These are phyloP conservation scores for Drosophila atripex DNA, from an alignment of 2,888 invertebrate species.

Conservation along the genomic window DNA sequence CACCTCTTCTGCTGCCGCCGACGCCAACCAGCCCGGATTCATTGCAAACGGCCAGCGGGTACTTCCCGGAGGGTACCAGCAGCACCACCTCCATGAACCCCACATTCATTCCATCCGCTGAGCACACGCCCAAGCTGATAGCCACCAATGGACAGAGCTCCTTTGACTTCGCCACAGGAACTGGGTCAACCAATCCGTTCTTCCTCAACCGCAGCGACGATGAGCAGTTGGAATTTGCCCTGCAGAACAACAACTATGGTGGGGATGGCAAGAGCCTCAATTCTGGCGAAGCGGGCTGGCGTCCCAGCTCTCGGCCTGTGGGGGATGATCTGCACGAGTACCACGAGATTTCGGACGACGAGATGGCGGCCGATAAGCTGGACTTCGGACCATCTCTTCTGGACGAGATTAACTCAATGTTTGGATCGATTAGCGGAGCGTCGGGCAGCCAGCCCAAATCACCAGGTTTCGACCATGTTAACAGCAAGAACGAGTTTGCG, in stretches of 20 bases:
- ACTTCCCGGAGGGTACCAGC: conserved; percentile 81
- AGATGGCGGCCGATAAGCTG: conserved; percentile 85
- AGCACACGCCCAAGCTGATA: conserved; percentile 83
- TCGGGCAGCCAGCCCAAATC: conserved; percentile 81
- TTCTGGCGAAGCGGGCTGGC: conserved; percentile 58
- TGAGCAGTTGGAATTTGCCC: conserved; percentile 69
- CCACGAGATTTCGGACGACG: conserved; percentile 93
- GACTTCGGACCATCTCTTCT: conserved; percentile 95
- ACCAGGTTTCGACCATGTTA: conserved; percentile 85
- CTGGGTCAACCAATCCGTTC: conserved; percentile 83
- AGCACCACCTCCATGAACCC: conserved; percentile 82
- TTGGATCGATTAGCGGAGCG: conserved; percentile 86
- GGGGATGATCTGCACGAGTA: conserved; percentile 87
- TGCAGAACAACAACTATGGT: conserved; percentile 83
- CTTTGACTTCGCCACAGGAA: conserved; percentile 78
- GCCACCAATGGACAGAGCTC: conserved; percentile 79
- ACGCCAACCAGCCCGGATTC: conserved; percentile 84
- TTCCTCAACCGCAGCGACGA: conserved; percentile 66
- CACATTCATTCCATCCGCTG: conserved; percentile 83
- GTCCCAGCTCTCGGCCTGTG: conserved; percentile 60
- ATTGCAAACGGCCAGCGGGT: conserved; percentile 83
- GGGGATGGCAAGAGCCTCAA: conserved; percentile 69
- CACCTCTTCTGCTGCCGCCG: conserved; percentile 86
- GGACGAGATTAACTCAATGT: conserved; percentile 95
- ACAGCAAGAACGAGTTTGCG: conserved; percentile 89